A percentile compares a stretch with the other conserved stretches of the same genome.
These are phyloP conservation scores for Calliscelio sp. DNA, from an alignment of 2,888 invertebrate species.

Conservation along the genomic window DNA sequence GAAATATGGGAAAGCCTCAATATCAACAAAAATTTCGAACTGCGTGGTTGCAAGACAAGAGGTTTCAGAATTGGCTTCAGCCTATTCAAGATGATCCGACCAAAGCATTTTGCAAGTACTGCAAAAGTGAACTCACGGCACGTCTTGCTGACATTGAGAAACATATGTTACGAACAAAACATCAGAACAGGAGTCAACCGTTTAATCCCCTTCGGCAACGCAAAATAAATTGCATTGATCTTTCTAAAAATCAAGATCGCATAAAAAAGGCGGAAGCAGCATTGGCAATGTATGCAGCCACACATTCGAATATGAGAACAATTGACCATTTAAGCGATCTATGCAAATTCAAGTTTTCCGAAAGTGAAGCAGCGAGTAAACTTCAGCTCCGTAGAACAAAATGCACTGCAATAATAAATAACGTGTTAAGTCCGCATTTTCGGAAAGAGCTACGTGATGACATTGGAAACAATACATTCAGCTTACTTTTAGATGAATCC, in stretches of 20 bases:
- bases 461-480: slow-evolving; percentile 69
- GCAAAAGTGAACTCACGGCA: slow-evolving; percentile 1
- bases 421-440: slow-evolving; percentile 50
- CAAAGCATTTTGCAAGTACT: slow-evolving; percentile 16
- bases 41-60: not conserved
- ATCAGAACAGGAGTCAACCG: slow-evolving; percentile 4
- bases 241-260: not conserved
- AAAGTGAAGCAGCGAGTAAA: not conserved
- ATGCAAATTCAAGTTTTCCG: not conserved
- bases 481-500: slow-evolving; percentile 75
- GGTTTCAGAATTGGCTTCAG: slow-evolving; percentile 10
- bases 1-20: not conserved
- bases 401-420: slow-evolving; percentile 44
- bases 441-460: slow-evolving; percentile 31
- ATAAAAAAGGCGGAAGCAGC: slow-evolving; percentile 4
- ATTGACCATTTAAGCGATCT: slow-evolving; percentile 14
- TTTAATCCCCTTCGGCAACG: slow-evolving; percentile 4
- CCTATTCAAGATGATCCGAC: not conserved
- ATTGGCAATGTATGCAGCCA: not conserved
- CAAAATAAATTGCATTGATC: not conserved
- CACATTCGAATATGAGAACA: slow-evolving; percentile 5
- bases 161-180: not conserved
- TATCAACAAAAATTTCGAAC: slow-evolving; percentile 24
- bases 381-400: slow-evolving; percentile 22
- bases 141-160: slow-evolving; percentile 2